phyloP scores from a whole-genome alignment of 2,113 vertebrate species.

The Clupea harengus region DNA sequence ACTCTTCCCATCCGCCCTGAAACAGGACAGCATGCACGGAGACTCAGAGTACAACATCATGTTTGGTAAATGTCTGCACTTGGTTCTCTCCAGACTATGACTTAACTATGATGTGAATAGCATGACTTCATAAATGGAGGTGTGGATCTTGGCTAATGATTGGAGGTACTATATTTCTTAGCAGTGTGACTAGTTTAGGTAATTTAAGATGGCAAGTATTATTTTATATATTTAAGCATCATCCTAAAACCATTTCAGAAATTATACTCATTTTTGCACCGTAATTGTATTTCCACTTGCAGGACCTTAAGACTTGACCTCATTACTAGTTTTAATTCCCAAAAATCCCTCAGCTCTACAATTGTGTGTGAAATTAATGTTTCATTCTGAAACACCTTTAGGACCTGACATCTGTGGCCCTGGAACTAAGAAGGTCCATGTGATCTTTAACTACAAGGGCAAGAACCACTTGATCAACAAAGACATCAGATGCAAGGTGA shows the following conservation, averaged over 20 bases:
- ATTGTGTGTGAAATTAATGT: neutral
- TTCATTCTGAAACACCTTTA: slow-evolving; percentile 46
- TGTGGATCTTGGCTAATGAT: neutral
- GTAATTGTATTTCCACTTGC: neutral
- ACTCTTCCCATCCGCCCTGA: slow-evolving; percentile 76
- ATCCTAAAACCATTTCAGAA: neutral
- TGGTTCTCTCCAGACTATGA: neutral
- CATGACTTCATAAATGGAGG: neutral
- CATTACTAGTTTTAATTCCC: neutral
- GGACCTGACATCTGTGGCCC: slow-evolving; percentile 87
- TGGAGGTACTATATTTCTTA: neutral
- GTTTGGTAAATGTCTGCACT: slow-evolving; percentile 65
- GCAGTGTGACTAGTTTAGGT: neutral
- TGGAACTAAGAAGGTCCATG: slow-evolving; percentile 83
- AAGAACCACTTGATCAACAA: slow-evolving; percentile 85
- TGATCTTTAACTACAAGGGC: slow-evolving; percentile 82
- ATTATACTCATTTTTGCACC: neutral
- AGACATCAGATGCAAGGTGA: slow-evolving; percentile 81
- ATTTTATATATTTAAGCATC: neutral
- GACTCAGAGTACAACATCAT: slow-evolving; percentile 79
- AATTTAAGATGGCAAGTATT: neutral
- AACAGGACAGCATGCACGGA: slow-evolving; percentile 75
- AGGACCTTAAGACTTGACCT: neutral
- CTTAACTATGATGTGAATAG: neutral
- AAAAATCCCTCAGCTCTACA: neutral